phyloP scores from a whole-genome alignment of 37 sponge, comb jelly and placozoan genomes.

The Tethya wilhelma region DNA sequence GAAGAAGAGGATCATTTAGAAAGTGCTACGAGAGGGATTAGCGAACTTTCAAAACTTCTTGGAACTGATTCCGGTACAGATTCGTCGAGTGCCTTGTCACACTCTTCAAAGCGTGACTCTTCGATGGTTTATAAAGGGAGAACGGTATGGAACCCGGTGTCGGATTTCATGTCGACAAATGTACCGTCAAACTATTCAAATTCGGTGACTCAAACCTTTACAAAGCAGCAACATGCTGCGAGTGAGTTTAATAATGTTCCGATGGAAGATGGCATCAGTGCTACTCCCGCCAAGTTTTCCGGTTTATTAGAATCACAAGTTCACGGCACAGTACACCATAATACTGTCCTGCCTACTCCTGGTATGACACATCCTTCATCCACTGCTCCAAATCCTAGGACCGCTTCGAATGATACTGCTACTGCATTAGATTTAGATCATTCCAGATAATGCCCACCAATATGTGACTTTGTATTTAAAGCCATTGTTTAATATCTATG shows the following conservation, averaged over 20 bases:
- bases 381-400: not conserved
- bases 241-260: not conserved
- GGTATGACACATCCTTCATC: not conserved
- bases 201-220: not conserved
- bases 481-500: no score
- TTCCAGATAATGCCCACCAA: constrained; percentile 19
- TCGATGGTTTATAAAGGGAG: constrained; percentile 14
- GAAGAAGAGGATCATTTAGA: constrained; percentile 69
- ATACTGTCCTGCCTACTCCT: not conserved
- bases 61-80: constrained; percentile 41
- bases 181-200: not conserved
- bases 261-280: not conserved
- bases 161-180: not conserved
- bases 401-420: not conserved
- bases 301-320: constrained; percentile 31
- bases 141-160: constrained; percentile 20
- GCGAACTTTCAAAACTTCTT: constrained; percentile 71
- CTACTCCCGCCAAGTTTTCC: not conserved
- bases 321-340: constrained; percentile 28
- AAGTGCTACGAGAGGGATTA: constrained; percentile 70
- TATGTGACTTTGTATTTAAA: no score
- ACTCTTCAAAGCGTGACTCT: not conserved
- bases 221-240: not conserved
- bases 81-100: not conserved
- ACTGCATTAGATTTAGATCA: constrained; percentile 10